Percentiles rank a stretch among this genome's conserved stretches.
phyloP scores from a whole-genome alignment of 2,888 invertebrate species.

The Thymelicus acteon region DNA sequence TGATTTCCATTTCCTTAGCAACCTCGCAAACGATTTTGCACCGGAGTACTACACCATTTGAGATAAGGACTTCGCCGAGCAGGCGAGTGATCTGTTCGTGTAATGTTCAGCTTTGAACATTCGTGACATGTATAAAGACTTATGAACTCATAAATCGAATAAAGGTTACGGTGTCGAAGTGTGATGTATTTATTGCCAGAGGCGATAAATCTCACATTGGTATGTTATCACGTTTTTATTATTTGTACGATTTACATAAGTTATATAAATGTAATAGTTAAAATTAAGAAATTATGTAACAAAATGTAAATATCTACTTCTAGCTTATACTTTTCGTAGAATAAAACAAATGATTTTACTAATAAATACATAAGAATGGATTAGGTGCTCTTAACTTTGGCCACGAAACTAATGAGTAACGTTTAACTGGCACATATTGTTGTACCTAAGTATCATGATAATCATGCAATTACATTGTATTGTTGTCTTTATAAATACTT shows the following conservation, averaged over 20 bases:
- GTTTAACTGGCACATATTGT: slow-evolving; percentile 24
- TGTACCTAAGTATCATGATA: slow-evolving; percentile 15
- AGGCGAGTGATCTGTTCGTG: slow-evolving; percentile 82
- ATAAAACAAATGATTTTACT: slow-evolving; percentile 57
- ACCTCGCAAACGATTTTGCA: slow-evolving; percentile 95
- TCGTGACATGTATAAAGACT: slow-evolving; percentile 43
- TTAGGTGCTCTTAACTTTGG: slow-evolving; percentile 34
- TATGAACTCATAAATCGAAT: slow-evolving; percentile 39
- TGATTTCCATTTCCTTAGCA: slow-evolving; percentile 96
- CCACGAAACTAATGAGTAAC: slow-evolving; percentile 27
- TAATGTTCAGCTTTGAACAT: slow-evolving; percentile 52
- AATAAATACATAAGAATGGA: slow-evolving; percentile 43
- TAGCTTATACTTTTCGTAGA: slow-evolving; percentile 53
- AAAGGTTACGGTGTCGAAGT: slow-evolving; percentile 58
- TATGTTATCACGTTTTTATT: slow-evolving; percentile 52
- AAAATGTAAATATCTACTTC: slow-evolving; percentile 71
- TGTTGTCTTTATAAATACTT: slow-evolving; percentile 15
- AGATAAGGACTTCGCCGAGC: slow-evolving; percentile 84
- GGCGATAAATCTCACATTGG: slow-evolving; percentile 56
- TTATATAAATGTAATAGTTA: slow-evolving; percentile 55
- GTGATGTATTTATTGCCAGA: slow-evolving; percentile 60
- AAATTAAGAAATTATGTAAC: slow-evolving; percentile 58
- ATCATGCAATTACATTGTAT: slow-evolving; percentile 24
- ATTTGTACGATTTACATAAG: slow-evolving; percentile 59
- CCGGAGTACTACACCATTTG: slow-evolving; percentile 93